Conservation (phyloP, 2,888 invertebrate genomes). For the Athripsodes cinereus region DNA sequence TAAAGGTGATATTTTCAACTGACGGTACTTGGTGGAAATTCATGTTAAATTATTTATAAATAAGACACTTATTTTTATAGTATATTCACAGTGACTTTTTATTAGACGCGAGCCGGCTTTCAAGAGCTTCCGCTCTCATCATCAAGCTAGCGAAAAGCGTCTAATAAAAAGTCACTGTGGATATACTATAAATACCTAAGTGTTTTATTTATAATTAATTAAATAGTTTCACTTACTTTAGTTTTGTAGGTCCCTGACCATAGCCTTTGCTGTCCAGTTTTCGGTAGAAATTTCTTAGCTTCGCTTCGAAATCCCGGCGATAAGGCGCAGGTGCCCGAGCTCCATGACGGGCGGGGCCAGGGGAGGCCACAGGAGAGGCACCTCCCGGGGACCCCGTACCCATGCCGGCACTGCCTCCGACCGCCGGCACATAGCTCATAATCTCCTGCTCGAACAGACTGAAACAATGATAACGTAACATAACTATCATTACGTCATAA, state of each 20-base stretch:
- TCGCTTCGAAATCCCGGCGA: conserved; percentile 90
- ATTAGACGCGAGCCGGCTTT: too few species aligned
- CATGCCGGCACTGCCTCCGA: conserved; percentile 43
- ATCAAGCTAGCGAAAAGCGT: too few species aligned
- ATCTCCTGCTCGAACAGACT: conserved; percentile 98
- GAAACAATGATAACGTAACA: too few species aligned
- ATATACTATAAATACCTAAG: too few species aligned
- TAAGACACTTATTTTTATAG: too few species aligned
- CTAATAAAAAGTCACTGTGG: too few species aligned
- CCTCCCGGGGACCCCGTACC: conserved; percentile 53
- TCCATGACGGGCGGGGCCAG: conserved; percentile 68
- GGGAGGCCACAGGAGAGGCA: conserved; percentile 70
- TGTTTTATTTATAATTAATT: not conserved
- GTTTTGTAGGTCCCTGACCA: conserved; percentile 94
- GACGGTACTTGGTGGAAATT: too few species aligned
- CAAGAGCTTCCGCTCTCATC: too few species aligned
- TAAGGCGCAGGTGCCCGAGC: conserved; percentile 86
- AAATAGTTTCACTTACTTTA: conserved; percentile 68
- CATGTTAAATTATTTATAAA: too few species aligned
- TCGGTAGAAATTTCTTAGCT: conserved; percentile 88
- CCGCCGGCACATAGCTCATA: conserved; percentile 89
- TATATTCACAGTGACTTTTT: too few species aligned
- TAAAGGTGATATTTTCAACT: too few species aligned
- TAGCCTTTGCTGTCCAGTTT: conserved; percentile 95
- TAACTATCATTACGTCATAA: too few species aligned